Conservation (phyloP, 2,888 invertebrate genomes). For the Chironomus tentans region DNA sequence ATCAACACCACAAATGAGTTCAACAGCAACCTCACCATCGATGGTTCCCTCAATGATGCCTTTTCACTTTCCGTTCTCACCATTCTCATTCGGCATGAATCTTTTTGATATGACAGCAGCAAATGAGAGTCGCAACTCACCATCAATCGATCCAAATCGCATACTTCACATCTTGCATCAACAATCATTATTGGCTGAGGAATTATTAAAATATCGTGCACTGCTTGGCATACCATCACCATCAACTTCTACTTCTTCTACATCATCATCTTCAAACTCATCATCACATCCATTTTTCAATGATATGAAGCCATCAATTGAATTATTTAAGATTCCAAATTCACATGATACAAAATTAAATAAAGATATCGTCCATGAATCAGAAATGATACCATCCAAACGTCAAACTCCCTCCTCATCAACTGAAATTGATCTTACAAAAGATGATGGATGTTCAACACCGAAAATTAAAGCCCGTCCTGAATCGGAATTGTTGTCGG, state of each 20-base stretch:
- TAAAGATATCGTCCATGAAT: constrained; percentile 33
- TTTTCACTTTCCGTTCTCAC: constrained; percentile 48
- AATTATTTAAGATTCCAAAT: constrained; percentile 9
- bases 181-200: constrained; percentile 42
- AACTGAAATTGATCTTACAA: constrained; percentile 45
- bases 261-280: background rate
- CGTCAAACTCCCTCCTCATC: constrained; percentile 33
- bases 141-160: constrained; percentile 43
- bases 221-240: constrained; percentile 9
- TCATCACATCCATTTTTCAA: background rate
- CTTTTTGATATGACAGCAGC: constrained; percentile 37
- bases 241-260: background rate
- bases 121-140: background rate
- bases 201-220: constrained; percentile 39
- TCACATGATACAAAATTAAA: constrained; percentile 29
- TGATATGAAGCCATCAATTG: constrained; percentile 18
- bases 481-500: constrained; percentile 17
- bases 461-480: constrained; percentile 26
- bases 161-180: constrained; percentile 48
- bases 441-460: constrained; percentile 34
- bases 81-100: constrained; percentile 43
- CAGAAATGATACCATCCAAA: constrained; percentile 15
- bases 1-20: background rate
- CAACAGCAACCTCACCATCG: background rate
- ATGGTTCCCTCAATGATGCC: constrained; percentile 34